Base-by-base conservation (phyloP, 2,797 vertebrate genomes). In the Chaetodon trifasciatus region DNA sequence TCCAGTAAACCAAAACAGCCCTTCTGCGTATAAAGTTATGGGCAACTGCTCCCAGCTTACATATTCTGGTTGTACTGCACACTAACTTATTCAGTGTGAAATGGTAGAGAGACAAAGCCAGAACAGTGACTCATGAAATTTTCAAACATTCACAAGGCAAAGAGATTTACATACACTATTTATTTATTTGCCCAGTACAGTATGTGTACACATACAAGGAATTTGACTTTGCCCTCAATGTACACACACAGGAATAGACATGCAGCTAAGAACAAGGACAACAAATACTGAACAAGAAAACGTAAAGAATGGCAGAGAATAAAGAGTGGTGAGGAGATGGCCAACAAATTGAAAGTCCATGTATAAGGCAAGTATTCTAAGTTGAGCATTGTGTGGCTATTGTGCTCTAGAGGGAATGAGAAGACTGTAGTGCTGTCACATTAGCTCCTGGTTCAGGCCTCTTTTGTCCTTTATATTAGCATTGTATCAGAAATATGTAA, bases 381-480 rank as follows among this genome's bases (percentile, higher is more conserved):
- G 42, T 44, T 44, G 24, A 16, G 42, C 19, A 44, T 40, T 68
- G 35, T 52, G 3, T 53, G 53, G n/a, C 23, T 13, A 28, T 35
- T 53, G 24, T 81, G 40, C 57, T 70, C 4, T 60, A n/a, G 46
- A 67, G 56, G n/a, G 4, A 77, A 11, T 8, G 47, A 24, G 42
- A 10, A 35, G 13, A 70, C 13, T 62, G 56, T 39, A 1, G 11
- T 49, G 39, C 62, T 55, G 50, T 74, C 47, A 35, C 42, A 70
- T 64, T 37, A 65, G 42, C 75, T 19, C 71, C 49, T 40, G 65
- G 28, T 69, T 76, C 24, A 73, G 71, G 37, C 61, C 49, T n/a
- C 0, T 61, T 68, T 66, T 69, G 9, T 53, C 57, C 57, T 81
- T 60, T 50, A 69, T 58, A 68, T 75, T 58, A 62, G 23, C 49